These are phyloP conservation scores for Gallinago solitaria DNA, from an alignment of 2,797 vertebrate species.

Conservation along the genomic window DNA sequence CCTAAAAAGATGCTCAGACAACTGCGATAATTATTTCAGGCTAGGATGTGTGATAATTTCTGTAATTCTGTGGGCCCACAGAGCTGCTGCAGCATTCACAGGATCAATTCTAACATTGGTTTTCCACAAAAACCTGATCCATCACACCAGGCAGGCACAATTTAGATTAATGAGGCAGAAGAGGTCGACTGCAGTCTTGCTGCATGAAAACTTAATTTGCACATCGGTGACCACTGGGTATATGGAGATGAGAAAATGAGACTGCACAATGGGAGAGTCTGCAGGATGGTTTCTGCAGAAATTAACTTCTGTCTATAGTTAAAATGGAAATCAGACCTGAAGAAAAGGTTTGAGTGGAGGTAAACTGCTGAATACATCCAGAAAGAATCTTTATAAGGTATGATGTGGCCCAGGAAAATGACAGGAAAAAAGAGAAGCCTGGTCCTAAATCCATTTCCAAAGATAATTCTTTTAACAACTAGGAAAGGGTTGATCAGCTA, in stretches of 20 bases:
- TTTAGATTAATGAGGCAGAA: slow-evolving; percentile 25
- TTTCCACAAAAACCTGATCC: slow-evolving; percentile 34
- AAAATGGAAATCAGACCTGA: background rate
- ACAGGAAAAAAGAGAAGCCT: background rate
- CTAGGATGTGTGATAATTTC: slow-evolving; percentile 17
- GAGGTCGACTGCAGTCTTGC: background rate
- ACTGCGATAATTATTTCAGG: slow-evolving; percentile 19
- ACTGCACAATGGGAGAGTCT: background rate
- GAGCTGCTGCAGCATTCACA: background rate
- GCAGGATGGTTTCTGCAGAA: background rate
- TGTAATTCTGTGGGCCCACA: background rate
- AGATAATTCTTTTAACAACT: background rate
- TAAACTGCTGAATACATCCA: background rate
- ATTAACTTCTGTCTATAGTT: background rate
- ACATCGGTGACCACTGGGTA: background rate
- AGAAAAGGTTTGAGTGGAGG: background rate
- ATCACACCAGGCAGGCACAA: background rate
- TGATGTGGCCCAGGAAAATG: background rate
- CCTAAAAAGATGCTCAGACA: slow-evolving; percentile 24
- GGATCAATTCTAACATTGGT: background rate
- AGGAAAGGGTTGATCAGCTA: background rate
- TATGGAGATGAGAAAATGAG: background rate
- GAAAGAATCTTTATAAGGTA: background rate
- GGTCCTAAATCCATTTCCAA: background rate
- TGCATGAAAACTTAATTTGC: background rate